Base-by-base conservation (phyloP, 2,797 vertebrate species). In the Pangasius djambal region DNA sequence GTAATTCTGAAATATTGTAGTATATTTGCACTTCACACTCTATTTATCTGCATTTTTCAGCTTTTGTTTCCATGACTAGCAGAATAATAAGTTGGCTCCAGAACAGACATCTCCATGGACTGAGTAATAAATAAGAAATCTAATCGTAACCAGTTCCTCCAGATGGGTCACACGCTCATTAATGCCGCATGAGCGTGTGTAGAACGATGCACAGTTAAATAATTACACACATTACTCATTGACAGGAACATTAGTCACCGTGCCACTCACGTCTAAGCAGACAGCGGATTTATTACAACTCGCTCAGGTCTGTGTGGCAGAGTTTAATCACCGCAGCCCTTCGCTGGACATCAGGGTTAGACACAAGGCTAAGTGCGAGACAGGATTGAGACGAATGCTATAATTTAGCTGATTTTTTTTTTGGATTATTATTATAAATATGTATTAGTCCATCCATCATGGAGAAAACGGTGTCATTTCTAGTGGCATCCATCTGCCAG, bases 181-280 rank as follows among this genome's bases (percentile, higher is more conserved):
- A 83, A 75, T 55, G 85, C 72, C 34, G 6, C 77, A 2, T 0
- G 40, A 86, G 34, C 20, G 52, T 55, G 8, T 82, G 55, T 37
- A 77, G 57, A 55, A 84, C 18, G 34, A 57, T 48, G 70, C 81
- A 12, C 70, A 59, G 69, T 77, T 87, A 87, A 83, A 89, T 87
- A 87, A 87, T 89, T 84, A 89, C 86, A 84, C 89, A 69, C 89
- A 69, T 83, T 84, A 78, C 86, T 84, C 86, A 78, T 82, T 83
- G 89, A 89, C 89, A 83, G 61, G 79, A 20, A 48, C 89, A 84
- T 89, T 87, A 87, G 79, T 89, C 86, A 87, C 48, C 0, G 70
- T 59, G 81, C 81, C 86, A 67, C 79, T 87, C 89, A 77, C 1
- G 59, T 89, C 89, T 55, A 40, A 57, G n/a, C 44, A 78, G 69